Conservation (phyloP, 2,888 invertebrate species). For the Sinhomidia bicolor region DNA sequence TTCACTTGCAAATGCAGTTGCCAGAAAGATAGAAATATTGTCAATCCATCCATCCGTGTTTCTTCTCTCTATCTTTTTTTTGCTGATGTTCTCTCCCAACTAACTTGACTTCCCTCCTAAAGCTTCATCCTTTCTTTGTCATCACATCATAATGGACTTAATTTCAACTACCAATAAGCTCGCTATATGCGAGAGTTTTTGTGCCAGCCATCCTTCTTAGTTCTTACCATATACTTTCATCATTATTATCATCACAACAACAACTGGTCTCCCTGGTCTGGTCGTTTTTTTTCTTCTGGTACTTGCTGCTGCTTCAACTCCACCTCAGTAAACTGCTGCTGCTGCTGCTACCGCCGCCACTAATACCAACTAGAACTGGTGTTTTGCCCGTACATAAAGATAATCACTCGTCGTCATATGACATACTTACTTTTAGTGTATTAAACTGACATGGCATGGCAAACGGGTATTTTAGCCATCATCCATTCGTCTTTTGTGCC, state of each 20-base stretch:
- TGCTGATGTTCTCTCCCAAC: neutral
- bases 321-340: neutral
- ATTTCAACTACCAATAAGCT: constrained; percentile 32
- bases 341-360: neutral
- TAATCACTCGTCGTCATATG: constrained; percentile 37
- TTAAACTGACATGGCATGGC: constrained; percentile 41
- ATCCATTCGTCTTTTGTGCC: neutral
- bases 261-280: neutral
- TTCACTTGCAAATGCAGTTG: constrained; percentile 11
- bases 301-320: neutral
- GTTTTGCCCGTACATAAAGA: neutral
- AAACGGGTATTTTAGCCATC: constrained; percentile 50
- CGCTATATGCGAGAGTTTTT: too few relatives aligned
- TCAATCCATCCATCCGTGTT: constrained; percentile 25
- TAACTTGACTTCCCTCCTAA: constrained; percentile 40
- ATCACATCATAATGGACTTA: constrained; percentile 1
- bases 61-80: constrained; percentile 2
- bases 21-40: constrained; percentile 2
- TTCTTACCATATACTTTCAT: neutral
- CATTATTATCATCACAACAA: too few relatives aligned
- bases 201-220: too few relatives aligned
- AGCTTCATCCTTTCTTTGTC: constrained; percentile 44
- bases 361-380: too few relatives aligned
- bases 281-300: neutral
- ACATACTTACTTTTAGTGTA: constrained; percentile 19